phyloP scores from a whole-genome alignment of 2,888 invertebrate genomes.

The Seladonia tumulorum region DNA sequence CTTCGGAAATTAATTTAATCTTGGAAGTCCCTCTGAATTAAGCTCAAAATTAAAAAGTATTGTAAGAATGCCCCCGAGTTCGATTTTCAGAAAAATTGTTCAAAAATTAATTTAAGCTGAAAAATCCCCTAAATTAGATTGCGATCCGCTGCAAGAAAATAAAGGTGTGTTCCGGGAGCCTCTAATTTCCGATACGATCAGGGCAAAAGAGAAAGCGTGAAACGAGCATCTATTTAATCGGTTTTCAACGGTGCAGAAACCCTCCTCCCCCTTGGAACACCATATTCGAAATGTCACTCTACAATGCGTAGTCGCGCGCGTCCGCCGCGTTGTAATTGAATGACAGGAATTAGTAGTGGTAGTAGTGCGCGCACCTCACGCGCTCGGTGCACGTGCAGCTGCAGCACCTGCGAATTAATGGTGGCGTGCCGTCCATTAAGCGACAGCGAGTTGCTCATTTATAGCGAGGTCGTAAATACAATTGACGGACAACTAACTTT shows the following conservation, averaged over 20 bases:
- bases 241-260: neutral
- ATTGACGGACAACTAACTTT: slow-evolving; percentile 13
- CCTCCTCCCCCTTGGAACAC: neutral
- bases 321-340: slow-evolving; percentile 5
- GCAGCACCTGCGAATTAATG: slow-evolving; percentile 68
- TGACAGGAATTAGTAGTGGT: slow-evolving; percentile 19
- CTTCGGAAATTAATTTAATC: too few species aligned
- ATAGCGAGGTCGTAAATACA: slow-evolving; percentile 15
- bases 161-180: neutral
- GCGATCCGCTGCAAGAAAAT: neutral
- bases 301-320: slow-evolving; percentile 27
- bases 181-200: neutral
- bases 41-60: too few species aligned
- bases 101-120: too few species aligned
- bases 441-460: slow-evolving; percentile 21
- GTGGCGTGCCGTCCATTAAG: slow-evolving; percentile 34
- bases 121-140: too few species aligned
- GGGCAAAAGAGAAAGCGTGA: slow-evolving; percentile 32
- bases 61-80: too few species aligned
- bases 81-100: too few species aligned
- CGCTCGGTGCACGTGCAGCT: slow-evolving; percentile 54
- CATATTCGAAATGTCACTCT: slow-evolving; percentile 41
- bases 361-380: neutral
- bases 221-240: slow-evolving; percentile 19
- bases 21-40: too few species aligned